Evolutionary conservation across 2,888 invertebrate genomes (phyloP).

Genomic region (Eupithecia insigniata): DNA sequence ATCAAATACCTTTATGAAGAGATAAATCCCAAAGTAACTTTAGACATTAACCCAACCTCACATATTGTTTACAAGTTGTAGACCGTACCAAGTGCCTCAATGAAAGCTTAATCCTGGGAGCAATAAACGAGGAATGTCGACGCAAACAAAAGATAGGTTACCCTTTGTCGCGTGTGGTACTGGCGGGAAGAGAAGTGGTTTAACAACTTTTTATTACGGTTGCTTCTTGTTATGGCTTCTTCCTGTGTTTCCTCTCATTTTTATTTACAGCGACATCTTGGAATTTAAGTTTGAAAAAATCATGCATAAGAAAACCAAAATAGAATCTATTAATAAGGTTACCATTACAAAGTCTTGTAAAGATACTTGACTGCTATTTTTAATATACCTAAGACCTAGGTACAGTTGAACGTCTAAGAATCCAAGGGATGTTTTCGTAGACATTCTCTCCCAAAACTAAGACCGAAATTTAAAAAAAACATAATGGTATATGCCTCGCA

Average conservation of each 20-base stretch:
- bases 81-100: background rate
- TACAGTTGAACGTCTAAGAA: background rate
- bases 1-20: background rate
- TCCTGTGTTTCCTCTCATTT: background rate
- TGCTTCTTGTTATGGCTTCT: background rate
- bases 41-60: background rate
- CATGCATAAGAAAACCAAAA: background rate
- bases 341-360: background rate
- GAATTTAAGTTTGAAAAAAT: background rate
- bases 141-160: constrained; percentile 11
- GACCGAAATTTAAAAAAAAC: background rate
- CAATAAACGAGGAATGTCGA: constrained; percentile 20
- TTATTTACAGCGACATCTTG: background rate
- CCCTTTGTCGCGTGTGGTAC: constrained; percentile 15
- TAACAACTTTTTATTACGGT: background rate
- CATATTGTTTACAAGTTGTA: background rate
- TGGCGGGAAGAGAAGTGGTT: constrained; percentile 17
- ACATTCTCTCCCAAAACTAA: background rate
- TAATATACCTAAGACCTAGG: background rate
- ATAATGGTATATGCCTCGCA: background rate
- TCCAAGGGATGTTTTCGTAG: background rate
- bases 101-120: constrained; percentile 6
- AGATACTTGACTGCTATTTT: too few species aligned
- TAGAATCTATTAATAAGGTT: background rate
- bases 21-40: background rate